phyloP scores from a whole-genome alignment of 1,140 invertebrate species.

The Holotrichia oblita region DNA sequence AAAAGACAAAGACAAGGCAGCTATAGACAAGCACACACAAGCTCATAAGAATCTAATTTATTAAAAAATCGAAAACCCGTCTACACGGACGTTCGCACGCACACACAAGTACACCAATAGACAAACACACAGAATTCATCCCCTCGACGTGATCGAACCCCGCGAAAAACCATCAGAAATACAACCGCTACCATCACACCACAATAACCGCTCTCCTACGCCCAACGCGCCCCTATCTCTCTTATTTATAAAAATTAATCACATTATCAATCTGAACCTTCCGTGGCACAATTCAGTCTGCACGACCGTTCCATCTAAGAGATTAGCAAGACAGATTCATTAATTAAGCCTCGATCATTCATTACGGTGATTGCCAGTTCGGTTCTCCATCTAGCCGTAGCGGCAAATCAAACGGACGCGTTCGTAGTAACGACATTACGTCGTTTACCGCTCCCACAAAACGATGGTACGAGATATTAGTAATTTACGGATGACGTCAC shows the following conservation, averaged over 20 bases:
- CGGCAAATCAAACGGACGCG: conserved; percentile 17
- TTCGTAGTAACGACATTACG: conserved; percentile 35
- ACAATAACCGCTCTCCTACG: not conserved
- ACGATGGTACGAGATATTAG: conserved; percentile 40
- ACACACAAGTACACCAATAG: conserved; percentile 17
- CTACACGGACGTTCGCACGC: not conserved
- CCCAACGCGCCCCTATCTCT: conserved; percentile 46
- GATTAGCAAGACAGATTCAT: conserved; percentile 63
- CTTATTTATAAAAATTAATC: conserved; percentile 60
- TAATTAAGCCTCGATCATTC: conserved; percentile 61
- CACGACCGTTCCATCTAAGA: conserved; percentile 59
- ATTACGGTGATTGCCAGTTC: conserved; percentile 60
- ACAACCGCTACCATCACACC: conserved; percentile 9
- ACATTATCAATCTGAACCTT: conserved; percentile 60
- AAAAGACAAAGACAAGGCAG: not conserved
- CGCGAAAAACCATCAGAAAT: conserved; percentile 32
- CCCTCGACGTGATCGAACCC: conserved; percentile 16
- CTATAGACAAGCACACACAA: not conserved
- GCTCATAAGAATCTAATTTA: conserved; percentile 43
- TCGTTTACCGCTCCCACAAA: conserved; percentile 29
- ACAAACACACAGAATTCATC: not conserved
- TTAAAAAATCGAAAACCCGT: conserved; percentile 47
- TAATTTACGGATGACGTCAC: conserved; percentile 57
- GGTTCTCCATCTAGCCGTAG: not conserved
- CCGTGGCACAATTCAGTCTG: conserved; percentile 53